Percentiles rank a stretch among this genome's conserved stretches.
Conservation (phyloP, 2,113 vertebrate species). For the Silurus meridionalis region DNA sequence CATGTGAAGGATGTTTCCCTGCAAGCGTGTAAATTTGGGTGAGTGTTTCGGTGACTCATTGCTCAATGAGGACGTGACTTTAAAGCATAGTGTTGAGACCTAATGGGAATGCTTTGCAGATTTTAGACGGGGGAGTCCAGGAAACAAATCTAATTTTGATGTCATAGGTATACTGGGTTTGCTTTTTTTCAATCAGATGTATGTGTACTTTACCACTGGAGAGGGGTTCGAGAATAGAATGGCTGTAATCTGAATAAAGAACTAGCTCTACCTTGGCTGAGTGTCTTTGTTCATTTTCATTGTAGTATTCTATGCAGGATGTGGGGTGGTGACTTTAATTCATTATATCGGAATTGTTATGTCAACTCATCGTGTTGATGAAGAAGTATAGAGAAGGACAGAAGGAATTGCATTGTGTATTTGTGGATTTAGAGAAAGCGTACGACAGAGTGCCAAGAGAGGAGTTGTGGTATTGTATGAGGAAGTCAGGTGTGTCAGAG, state of each 20-base stretch:
- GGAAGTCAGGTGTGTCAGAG: no score
- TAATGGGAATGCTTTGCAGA: conserved; percentile 45
- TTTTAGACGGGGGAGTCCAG: conserved; percentile 8
- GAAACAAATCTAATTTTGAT: not conserved
- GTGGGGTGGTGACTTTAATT: not conserved
- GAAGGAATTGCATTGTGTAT: no score
- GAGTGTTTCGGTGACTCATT: conserved; percentile 41
- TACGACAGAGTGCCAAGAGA: no score
- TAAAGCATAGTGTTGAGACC: conserved; percentile 21
- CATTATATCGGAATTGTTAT: no score
- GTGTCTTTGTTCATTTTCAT: not conserved
- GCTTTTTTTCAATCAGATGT: not conserved
- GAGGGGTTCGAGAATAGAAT: no score
- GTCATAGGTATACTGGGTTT: not conserved
- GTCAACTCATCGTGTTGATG: no score
- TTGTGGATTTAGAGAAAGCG: no score
- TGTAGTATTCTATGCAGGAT: not conserved
- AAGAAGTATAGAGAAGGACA: no score
- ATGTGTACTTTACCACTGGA: not conserved
- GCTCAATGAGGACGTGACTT: conserved; percentile 46
- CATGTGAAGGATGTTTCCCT: conserved; percentile 8
- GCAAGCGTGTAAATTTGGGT: conserved; percentile 22
- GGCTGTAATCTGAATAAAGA: conserved; percentile 1
- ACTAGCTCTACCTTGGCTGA: not conserved
- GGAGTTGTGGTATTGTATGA: no score